Conservation (phyloP, 2,888 invertebrate species). For the Punctoribates punctum region DNA sequence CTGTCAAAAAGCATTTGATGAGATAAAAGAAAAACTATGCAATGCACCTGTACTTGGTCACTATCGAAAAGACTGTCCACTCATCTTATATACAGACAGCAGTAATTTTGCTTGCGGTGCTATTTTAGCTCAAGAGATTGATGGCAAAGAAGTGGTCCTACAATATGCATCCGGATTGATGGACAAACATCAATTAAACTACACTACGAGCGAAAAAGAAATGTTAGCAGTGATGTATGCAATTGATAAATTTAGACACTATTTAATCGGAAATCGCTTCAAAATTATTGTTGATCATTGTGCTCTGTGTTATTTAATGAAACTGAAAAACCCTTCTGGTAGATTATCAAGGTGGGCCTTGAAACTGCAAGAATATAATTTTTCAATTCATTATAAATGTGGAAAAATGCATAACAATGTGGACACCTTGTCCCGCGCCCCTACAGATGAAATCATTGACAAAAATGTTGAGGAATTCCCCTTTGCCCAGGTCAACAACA, state of each 20-base stretch:
- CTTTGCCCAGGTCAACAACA: too few species aligned
- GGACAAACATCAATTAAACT: slow-evolving; percentile 52
- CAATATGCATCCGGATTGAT: slow-evolving; percentile 39
- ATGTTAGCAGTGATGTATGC: slow-evolving; percentile 52
- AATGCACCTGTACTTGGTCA: slow-evolving; percentile 44
- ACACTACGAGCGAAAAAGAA: slow-evolving; percentile 55
- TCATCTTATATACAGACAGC: slow-evolving; percentile 26
- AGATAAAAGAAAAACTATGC: slow-evolving; percentile 39
- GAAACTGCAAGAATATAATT: not conserved
- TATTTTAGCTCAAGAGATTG: not conserved
- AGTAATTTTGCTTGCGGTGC: not conserved
- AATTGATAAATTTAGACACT: slow-evolving; percentile 53
- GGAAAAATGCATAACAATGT: not conserved
- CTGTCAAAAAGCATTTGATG: slow-evolving; percentile 34
- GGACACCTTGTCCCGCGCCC: not conserved
- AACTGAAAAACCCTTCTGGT: not conserved
- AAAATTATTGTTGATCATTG: slow-evolving; percentile 55
- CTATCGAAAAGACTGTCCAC: not conserved
- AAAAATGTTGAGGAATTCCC: not conserved
- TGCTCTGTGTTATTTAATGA: slow-evolving; percentile 55
- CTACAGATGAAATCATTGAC: too few species aligned
- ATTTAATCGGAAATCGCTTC: slow-evolving; percentile 53
- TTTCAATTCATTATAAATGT: not conserved
- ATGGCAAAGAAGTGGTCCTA: not conserved
- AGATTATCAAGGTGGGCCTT: not conserved